Conservation (phyloP, 1,140 invertebrate species). For the Tetragnatha versicolor region DNA sequence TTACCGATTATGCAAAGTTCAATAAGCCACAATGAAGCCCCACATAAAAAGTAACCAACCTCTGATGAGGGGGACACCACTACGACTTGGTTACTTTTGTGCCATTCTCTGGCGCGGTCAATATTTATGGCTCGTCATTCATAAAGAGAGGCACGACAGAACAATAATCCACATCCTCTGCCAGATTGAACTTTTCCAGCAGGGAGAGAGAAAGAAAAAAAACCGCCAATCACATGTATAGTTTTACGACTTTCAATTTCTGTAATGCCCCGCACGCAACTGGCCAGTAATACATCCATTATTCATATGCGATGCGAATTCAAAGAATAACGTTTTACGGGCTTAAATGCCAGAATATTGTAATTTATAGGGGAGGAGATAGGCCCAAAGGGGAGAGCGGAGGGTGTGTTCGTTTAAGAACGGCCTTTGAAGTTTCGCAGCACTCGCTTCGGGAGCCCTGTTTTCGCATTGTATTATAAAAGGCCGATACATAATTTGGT, state of each 20-base stretch:
- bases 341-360: conserved; percentile 31
- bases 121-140: conserved; percentile 29
- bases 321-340: conserved; percentile 38
- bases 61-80: too few relatives aligned
- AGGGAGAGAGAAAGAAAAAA: conserved; percentile 17
- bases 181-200: not conserved
- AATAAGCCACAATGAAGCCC: too few relatives aligned
- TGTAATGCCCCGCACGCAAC: conserved; percentile 34
- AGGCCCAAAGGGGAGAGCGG: conserved; percentile 15
- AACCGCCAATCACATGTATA: conserved; percentile 10
- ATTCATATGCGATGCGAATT: conserved; percentile 47
- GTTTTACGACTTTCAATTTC: conserved; percentile 42
- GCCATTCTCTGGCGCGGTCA: too few relatives aligned
- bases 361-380: conserved; percentile 24
- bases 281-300: conserved; percentile 17
- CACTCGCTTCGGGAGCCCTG: not conserved
- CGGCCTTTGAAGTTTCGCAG: not conserved
- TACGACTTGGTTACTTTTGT: too few relatives aligned
- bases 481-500: too few relatives aligned
- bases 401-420: conserved; percentile 24
- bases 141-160: not conserved
- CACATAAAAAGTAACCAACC: too few relatives aligned
- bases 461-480: too few relatives aligned
- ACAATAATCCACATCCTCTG: conserved; percentile 14
- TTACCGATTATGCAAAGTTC: too few relatives aligned